Conservation (phyloP, 2,113 vertebrate species). For the Serinus canaria region DNA sequence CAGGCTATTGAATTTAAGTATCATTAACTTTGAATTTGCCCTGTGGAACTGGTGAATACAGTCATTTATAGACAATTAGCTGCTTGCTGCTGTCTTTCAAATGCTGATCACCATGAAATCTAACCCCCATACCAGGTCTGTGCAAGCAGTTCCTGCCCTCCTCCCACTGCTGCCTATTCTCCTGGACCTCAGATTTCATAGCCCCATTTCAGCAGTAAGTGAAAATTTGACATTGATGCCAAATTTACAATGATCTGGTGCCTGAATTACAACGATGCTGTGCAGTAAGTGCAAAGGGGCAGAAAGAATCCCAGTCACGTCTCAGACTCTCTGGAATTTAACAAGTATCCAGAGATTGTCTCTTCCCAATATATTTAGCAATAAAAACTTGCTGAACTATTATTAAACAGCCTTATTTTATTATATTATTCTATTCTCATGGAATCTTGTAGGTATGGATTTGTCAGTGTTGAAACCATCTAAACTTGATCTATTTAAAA, state of each 20-base stretch:
- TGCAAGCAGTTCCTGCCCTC: background rate
- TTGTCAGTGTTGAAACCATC: background rate
- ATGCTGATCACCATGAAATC: background rate
- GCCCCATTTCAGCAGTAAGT: background rate
- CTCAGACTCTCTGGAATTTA: background rate
- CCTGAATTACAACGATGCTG: background rate
- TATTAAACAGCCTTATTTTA: background rate
- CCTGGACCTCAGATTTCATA: background rate
- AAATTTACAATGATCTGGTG: background rate
- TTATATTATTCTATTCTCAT: background rate
- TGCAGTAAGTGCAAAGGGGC: background rate
- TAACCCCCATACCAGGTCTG: background rate
- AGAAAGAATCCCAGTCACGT: background rate
- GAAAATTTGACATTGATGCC: background rate
- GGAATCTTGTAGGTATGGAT: background rate
- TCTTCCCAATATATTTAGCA: background rate
- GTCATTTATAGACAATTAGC: constrained; percentile 6
- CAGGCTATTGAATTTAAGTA: background rate
- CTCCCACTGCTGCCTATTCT: background rate
- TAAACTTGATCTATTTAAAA: background rate
- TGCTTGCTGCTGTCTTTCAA: background rate
- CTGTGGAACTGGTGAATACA: background rate
- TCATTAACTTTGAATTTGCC: background rate
- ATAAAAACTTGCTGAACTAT: background rate
- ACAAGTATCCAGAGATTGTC: background rate